Evolutionary conservation across 1,140 invertebrate genomes (phyloP).

Genomic region (Euura saliciscinereae): DNA sequence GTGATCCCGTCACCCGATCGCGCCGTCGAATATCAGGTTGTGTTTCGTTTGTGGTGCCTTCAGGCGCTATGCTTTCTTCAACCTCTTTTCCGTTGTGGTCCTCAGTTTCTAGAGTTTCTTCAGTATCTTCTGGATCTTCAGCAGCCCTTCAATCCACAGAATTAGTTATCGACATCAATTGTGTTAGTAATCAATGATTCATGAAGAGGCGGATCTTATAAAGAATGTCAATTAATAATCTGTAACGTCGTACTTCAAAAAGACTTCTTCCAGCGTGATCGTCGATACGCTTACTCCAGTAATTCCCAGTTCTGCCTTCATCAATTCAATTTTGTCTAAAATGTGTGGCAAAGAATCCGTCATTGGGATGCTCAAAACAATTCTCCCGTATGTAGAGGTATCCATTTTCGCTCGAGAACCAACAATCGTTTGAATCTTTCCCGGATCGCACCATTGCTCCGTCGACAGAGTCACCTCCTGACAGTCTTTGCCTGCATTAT

Average conservation of each 20-base stretch:
- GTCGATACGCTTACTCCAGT: constrained; percentile 79
- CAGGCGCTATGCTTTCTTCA: too few species aligned
- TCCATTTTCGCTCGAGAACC: constrained; percentile 38
- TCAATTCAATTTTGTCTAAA: constrained; percentile 69
- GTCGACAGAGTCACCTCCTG: constrained; percentile 54
- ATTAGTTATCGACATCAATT: neutral
- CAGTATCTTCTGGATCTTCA: neutral
- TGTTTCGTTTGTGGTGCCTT: too few species aligned
- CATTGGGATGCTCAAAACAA: constrained; percentile 58
- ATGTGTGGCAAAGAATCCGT: constrained; percentile 63
- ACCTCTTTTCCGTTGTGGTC: neutral
- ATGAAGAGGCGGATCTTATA: neutral
- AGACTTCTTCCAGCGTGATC: constrained; percentile 87
- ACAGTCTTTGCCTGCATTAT: constrained; percentile 48
- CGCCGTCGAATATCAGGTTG: too few species aligned
- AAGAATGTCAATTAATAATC: neutral
- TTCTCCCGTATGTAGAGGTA: constrained; percentile 45
- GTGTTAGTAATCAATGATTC: neutral
- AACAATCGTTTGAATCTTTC: constrained; percentile 40
- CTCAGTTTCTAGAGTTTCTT: neutral
- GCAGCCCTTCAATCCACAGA: neutral
- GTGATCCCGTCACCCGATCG: too few species aligned
- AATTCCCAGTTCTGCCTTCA: constrained; percentile 68
- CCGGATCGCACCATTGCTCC: constrained; percentile 43
- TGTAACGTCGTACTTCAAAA: constrained; percentile 68